A percentile compares a stretch with the other conserved stretches of the same genome.
Conservation (phyloP, 2,797 vertebrate genomes). For the Pteropus rufus region DNA sequence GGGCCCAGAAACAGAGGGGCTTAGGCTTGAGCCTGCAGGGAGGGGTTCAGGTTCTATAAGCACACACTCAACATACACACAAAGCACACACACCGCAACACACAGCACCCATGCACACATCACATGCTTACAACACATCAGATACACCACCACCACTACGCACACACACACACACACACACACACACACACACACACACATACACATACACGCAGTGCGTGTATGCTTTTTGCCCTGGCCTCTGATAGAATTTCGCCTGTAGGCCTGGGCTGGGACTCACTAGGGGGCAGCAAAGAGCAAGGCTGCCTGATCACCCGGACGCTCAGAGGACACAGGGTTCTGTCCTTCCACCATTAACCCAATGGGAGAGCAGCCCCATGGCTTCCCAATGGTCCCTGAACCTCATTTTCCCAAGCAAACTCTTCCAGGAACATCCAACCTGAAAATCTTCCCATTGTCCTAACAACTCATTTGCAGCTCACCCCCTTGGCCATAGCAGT, state of each 20-base stretch:
- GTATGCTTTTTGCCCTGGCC: not conserved
- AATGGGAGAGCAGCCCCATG: not conserved
- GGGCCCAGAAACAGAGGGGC: not conserved
- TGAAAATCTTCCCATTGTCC: not conserved
- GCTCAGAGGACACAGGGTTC: not conserved
- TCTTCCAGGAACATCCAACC: not conserved
- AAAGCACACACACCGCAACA: not conserved
- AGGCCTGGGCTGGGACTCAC: not conserved
- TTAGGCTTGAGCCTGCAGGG: not conserved
- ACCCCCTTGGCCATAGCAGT: not conserved
- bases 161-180: fast-evolving
- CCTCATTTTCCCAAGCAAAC: not conserved
- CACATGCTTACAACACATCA: no score
- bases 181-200: not conserved
- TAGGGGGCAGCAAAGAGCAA: not conserved
- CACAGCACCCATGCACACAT: no score
- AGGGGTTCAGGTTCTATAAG: not conserved
- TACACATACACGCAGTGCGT: no score
- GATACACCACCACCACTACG: no score
- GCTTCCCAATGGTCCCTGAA: not conserved
- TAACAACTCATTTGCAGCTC: not conserved
- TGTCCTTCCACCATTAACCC: no score
- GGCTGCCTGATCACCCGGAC: not conserved
- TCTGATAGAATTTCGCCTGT: not conserved
- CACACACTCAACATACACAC: not conserved